These are phyloP conservation scores for Ophthalmolycus amberensis DNA, from an alignment of 2,113 vertebrate species.

Conservation along the genomic window DNA sequence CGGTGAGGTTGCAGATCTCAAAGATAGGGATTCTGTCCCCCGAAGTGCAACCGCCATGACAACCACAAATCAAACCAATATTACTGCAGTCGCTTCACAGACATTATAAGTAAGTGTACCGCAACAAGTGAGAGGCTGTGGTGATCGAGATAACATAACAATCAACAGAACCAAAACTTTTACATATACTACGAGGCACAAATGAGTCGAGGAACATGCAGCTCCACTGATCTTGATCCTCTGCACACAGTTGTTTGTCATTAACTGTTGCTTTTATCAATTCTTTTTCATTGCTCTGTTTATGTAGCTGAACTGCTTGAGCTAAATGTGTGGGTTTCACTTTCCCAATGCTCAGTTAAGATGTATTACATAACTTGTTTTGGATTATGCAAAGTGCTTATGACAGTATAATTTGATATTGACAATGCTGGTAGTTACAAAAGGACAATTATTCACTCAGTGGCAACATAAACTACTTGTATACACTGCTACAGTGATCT, in stretches of 20 bases:
- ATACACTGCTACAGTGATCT: slow-evolving; percentile 19
- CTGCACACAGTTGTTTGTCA: slow-evolving; percentile 28
- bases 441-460: slow-evolving; percentile 37
- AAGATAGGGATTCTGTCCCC: neutral
- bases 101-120: neutral
- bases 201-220: neutral
- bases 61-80: slow-evolving; percentile 26
- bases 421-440: slow-evolving; percentile 40
- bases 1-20: neutral
- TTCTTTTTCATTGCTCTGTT: slow-evolving; percentile 45
- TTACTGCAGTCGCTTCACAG: slow-evolving; percentile 14
- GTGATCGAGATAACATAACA: neutral
- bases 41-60: slow-evolving; percentile 9
- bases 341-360: slow-evolving; percentile 49
- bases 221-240: slow-evolving; percentile 8
- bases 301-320: slow-evolving; percentile 12
- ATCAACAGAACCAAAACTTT: neutral
- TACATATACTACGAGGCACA: neutral
- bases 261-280: slow-evolving; percentile 15
- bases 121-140: slow-evolving; percentile 8
- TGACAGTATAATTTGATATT: slow-evolving; percentile 35
- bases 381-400: slow-evolving; percentile 45
- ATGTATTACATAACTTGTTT: slow-evolving; percentile 48
- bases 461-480: slow-evolving; percentile 24
- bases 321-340: slow-evolving; percentile 51